A percentile compares a stretch with the other conserved stretches of the same genome.
These are phyloP conservation scores for Chaenogobius annularis DNA, from an alignment of 2,113 vertebrate genomes.

Conservation along the genomic window DNA sequence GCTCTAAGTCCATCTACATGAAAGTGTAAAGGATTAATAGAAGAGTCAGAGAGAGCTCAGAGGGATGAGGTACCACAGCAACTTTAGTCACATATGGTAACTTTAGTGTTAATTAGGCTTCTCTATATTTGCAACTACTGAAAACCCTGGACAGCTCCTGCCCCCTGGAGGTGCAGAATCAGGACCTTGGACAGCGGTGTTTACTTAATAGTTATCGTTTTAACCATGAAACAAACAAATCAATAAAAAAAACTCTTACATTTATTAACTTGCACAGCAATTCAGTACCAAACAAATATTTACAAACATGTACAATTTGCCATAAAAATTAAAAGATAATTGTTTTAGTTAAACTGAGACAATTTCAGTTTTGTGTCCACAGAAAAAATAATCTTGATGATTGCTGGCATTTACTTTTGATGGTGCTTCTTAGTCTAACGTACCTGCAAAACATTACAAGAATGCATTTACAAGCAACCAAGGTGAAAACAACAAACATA, in stretches of 20 bases:
- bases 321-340: conserved; percentile 34
- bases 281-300: conserved; percentile 57
- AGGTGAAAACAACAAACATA: neutral
- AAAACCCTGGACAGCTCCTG: conserved; percentile 23
- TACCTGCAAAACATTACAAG: conserved; percentile 46
- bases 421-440: conserved; percentile 54
- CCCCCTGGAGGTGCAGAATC: conserved; percentile 25
- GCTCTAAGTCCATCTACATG: neutral
- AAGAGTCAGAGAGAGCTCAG: no score
- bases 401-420: conserved; percentile 6
- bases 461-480: neutral
- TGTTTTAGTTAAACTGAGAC: conserved; percentile 33
- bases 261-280: conserved; percentile 54
- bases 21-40: neutral
- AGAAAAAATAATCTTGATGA: conserved; percentile 9
- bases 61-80: no score
- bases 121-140: neutral
- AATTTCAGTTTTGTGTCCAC: conserved; percentile 5
- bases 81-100: neutral
- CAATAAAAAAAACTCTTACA: conserved; percentile 32
- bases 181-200: conserved; percentile 47
- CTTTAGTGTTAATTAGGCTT: conserved; percentile 1
- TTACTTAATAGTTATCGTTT: neutral
- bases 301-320: conserved; percentile 61
- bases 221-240: conserved; percentile 5